These are phyloP conservation scores for Stichopus chloronotus DNA, from an alignment of 35 echinoderm and acorn worm species.

Conservation along the genomic window DNA sequence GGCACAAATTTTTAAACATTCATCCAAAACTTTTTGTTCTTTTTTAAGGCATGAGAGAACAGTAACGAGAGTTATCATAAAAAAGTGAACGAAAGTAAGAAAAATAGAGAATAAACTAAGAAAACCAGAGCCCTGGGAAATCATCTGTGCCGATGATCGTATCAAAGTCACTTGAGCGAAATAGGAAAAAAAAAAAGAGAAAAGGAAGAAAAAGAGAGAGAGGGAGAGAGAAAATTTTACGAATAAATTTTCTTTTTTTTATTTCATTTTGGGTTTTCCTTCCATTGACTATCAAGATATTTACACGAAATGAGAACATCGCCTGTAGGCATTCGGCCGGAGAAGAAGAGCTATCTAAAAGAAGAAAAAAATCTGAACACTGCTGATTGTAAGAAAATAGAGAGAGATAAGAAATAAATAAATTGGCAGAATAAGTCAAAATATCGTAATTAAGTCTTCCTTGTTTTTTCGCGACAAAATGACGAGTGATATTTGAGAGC, in stretches of 20 bases:
- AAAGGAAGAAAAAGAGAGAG: no score
- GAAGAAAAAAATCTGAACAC: no score
- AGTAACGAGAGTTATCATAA: background rate
- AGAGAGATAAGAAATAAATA: slow-evolving; percentile 3
- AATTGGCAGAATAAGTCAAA: slow-evolving; percentile 42
- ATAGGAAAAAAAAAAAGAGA: background rate
- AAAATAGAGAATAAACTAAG: background rate
- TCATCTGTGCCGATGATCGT: slow-evolving; percentile 29
- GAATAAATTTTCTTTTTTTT: slow-evolving; percentile 16
- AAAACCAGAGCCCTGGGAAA: slow-evolving; percentile 32
- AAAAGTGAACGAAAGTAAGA: background rate
- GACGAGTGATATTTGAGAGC: slow-evolving; percentile 10
- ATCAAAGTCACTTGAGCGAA: slow-evolving; percentile 42
- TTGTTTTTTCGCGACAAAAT: background rate
- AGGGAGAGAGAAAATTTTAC: background rate
- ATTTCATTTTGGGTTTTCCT: background rate
- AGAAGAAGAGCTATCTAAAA: no score
- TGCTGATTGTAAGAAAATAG: slow-evolving; percentile 15
- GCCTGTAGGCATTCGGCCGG: background rate
- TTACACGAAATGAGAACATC: slow-evolving; percentile 37
- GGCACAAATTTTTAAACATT: slow-evolving; percentile 40
- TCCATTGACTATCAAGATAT: slow-evolving; percentile 21
- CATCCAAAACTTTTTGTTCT: background rate
- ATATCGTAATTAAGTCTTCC: slow-evolving; percentile 33
- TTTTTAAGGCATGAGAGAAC: background rate